Conservation (phyloP, 2,797 vertebrate species). For the Epinephelus awoara region DNA sequence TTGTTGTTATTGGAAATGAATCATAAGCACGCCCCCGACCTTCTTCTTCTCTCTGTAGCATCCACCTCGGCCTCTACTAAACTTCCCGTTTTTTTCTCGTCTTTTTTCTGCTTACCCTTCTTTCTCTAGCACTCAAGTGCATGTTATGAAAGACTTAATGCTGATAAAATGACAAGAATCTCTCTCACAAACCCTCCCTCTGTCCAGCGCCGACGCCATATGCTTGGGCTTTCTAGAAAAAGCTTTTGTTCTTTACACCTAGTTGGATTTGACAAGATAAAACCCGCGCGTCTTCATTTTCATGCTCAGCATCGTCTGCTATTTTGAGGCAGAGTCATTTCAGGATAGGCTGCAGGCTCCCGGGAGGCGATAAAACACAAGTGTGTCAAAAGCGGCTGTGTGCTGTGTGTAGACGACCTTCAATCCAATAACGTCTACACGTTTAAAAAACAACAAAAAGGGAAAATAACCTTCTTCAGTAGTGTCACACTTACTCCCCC, state of each 20-base stretch:
- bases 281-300: neutral
- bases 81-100: neutral
- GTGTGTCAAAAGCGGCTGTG: constrained; percentile 3
- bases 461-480: neutral
- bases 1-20: constrained; percentile 37
- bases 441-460: neutral
- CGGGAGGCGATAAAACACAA: constrained; percentile 20
- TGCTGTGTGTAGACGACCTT: constrained; percentile 3
- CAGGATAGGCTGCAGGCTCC: neutral
- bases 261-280: constrained; percentile 6
- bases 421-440: neutral
- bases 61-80: neutral
- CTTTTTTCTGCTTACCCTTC: neutral
- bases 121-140: neutral
- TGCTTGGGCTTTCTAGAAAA: neutral
- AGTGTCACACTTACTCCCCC: constrained; percentile 4
- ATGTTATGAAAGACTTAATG: neutral
- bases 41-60: constrained; percentile 4
- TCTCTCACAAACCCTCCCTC: neutral
- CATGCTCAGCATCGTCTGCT: neutral
- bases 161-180: constrained; percentile 5
- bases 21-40: constrained; percentile 22
- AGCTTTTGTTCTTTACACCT: neutral
- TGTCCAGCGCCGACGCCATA: neutral
- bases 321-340: constrained; percentile 19